phyloP scores from a whole-genome alignment of 2,888 invertebrate species.

The Tetrapedia diversipes region DNA sequence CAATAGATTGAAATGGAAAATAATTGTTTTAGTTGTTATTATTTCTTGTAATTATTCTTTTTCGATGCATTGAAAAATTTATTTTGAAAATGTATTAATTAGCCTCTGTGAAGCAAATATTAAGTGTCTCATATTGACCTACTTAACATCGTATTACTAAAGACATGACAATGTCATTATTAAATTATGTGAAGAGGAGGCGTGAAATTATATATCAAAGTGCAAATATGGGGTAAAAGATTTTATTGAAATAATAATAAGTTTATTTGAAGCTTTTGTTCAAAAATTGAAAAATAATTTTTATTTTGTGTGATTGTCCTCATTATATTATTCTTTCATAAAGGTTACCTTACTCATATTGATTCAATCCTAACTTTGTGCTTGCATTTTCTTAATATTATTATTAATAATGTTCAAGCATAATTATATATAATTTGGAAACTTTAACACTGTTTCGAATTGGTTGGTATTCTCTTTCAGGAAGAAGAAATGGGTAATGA shows the following conservation, averaged over 20 bases:
- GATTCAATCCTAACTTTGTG: background rate
- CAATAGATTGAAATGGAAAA: too few relatives aligned
- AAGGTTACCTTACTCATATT: background rate
- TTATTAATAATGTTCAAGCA: too few relatives aligned
- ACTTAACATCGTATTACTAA: background rate
- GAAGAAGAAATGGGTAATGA: conserved; percentile 29
- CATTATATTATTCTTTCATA: background rate
- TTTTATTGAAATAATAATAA: background rate
- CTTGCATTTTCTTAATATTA: background rate
- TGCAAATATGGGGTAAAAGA: background rate
- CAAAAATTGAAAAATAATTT: background rate
- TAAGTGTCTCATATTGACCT: background rate
- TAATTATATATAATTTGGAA: conserved; percentile 12
- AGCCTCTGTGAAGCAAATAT: background rate
- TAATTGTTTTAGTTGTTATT: too few relatives aligned
- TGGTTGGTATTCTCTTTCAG: conserved; percentile 43
- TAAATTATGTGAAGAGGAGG: background rate
- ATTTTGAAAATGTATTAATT: background rate
- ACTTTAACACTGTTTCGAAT: background rate
- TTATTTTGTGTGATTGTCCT: background rate
- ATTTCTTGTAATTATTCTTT: background rate
- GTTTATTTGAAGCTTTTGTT: too few relatives aligned
- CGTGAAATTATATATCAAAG: background rate
- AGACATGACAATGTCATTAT: background rate
- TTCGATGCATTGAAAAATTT: background rate